Conservation (phyloP, 92 coral and sea anemone genomes). For the Phymanthus crucifer region DNA sequence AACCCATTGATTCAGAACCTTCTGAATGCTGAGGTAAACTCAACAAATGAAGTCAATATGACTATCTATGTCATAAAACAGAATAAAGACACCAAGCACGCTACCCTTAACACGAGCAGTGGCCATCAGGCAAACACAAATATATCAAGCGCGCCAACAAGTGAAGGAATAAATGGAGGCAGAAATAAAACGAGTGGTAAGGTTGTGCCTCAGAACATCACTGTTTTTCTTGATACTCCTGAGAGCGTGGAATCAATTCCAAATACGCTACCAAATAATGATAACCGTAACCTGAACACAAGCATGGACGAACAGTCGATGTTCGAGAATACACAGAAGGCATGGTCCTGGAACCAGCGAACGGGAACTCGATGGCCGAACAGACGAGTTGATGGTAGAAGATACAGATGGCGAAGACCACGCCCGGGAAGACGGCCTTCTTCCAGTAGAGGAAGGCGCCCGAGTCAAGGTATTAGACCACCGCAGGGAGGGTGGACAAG, state of each 20-base stretch:
- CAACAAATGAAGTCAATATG: slow-evolving; percentile 7
- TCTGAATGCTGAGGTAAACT: background rate
- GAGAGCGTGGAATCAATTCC: slow-evolving; percentile 3
- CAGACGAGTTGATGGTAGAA: background rate
- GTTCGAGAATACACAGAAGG: background rate
- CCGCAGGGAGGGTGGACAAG: background rate
- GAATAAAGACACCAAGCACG: background rate
- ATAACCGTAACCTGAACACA: background rate
- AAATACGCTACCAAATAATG: background rate
- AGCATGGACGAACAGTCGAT: background rate
- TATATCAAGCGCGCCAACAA: background rate
- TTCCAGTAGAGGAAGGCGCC: background rate
- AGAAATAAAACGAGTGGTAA: background rate
- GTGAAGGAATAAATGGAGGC: background rate
- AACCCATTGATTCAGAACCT: background rate
- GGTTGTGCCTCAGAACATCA: background rate
- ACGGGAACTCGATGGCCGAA: slow-evolving; percentile 7
- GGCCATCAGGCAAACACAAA: background rate
- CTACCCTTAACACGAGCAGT: background rate
- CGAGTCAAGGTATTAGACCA: background rate
- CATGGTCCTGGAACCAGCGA: slow-evolving; percentile 30
- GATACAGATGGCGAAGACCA: slow-evolving; percentile 24
- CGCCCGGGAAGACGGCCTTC: slow-evolving; percentile 2
- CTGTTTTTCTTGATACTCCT: slow-evolving; percentile 25
- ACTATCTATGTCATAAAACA: slow-evolving; percentile 6